A percentile compares a stretch with the other conserved stretches of the same genome.
Conservation (phyloP, 2,797 vertebrate species). For the Poeciliopsis gracilis region DNA sequence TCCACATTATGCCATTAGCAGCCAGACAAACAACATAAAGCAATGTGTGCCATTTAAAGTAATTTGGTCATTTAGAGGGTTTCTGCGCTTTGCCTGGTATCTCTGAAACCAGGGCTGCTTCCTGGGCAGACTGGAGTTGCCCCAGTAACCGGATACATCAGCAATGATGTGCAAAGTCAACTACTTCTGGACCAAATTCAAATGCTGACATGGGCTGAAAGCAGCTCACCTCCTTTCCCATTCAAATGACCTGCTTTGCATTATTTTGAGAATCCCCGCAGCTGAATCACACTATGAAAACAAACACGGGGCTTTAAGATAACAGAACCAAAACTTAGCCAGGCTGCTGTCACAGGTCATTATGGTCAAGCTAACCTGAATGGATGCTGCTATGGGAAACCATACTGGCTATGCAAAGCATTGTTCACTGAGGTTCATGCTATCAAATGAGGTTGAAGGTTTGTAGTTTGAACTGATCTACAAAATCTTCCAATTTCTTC, state of each 20-base stretch:
- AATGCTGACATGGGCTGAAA: slow-evolving; percentile 64
- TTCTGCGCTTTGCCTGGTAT: slow-evolving; percentile 20
- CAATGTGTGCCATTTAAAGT: slow-evolving; percentile 57
- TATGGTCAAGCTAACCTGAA: slow-evolving; percentile 67
- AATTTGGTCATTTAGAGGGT: slow-evolving; percentile 59
- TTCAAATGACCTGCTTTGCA: slow-evolving; percentile 78
- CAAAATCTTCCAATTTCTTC: not conserved
- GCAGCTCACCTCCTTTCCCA: slow-evolving; percentile 45
- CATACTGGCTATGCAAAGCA: slow-evolving; percentile 68
- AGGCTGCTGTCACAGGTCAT: slow-evolving; percentile 53
- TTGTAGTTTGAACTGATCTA: not conserved
- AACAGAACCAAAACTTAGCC: slow-evolving; percentile 67
- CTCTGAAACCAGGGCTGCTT: slow-evolving; percentile 35
- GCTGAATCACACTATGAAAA: slow-evolving; percentile 64
- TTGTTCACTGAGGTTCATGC: slow-evolving; percentile 7
- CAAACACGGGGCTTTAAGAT: slow-evolving; percentile 70
- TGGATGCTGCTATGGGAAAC: slow-evolving; percentile 58
- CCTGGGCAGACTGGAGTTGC: slow-evolving; percentile 33
- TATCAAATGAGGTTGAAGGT: not conserved
- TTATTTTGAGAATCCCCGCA: slow-evolving; percentile 43
- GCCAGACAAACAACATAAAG: slow-evolving; percentile 34
- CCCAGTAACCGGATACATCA: slow-evolving; percentile 63
- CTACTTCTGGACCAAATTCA: slow-evolving; percentile 64
- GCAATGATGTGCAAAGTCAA: slow-evolving; percentile 73
- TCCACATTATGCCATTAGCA: slow-evolving; percentile 51